Percentiles rank a stretch among this genome's conserved stretches.
Evolutionary conservation across 2,888 invertebrate genomes (phyloP).

Genomic region (Seira musarum): DNA sequence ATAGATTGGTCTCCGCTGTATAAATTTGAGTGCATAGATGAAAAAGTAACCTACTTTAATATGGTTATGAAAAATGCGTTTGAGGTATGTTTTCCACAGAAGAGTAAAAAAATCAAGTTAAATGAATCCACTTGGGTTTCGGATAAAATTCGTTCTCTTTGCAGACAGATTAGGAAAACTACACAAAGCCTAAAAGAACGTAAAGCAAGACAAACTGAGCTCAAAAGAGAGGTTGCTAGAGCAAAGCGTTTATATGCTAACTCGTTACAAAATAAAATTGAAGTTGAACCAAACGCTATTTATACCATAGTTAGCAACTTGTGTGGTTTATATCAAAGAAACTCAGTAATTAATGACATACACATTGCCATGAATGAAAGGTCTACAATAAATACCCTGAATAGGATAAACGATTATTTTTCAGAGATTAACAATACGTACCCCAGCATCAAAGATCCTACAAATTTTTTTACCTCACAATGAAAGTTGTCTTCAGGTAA

Average conservation of each 20-base stretch:
- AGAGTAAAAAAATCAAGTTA: not conserved
- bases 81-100: conserved; percentile 24
- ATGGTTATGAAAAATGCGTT: conserved; percentile 1
- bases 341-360: conserved; percentile 2
- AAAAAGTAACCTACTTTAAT: conserved; percentile 12
- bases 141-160: not conserved
- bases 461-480: not conserved
- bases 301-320: conserved; percentile 13
- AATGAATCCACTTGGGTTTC: conserved; percentile 20
- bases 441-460: not conserved
- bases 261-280: not conserved
- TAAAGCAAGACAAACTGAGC: not conserved
- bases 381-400: not conserved
- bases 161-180: not conserved
- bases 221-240: conserved; percentile 3
- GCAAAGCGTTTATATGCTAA: not conserved
- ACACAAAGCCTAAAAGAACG: too few species aligned
- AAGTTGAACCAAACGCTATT: not conserved
- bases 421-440: conserved; percentile 34
- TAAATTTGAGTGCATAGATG: conserved; percentile 1
- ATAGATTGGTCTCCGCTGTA: conserved; percentile 12
- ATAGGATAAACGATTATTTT: conserved; percentile 31
- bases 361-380: conserved; percentile 13
- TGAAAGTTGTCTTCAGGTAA: conserved; percentile 11
- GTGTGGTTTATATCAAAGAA: not conserved